Conservation (phyloP, 2,888 invertebrate species). For the Melanophora roralis region DNA sequence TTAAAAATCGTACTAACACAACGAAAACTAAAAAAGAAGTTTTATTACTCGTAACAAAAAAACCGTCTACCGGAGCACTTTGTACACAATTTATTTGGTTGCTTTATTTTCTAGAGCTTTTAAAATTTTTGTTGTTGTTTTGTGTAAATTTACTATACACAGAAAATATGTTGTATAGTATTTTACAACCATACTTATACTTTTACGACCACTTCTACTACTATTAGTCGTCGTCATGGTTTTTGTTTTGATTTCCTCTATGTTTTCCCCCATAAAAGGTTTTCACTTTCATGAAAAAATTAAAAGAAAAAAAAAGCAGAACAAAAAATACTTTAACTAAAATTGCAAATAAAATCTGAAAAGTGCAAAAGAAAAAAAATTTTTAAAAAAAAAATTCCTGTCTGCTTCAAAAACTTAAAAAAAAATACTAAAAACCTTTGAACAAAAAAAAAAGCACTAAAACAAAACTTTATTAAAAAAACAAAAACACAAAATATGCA, state of each 20-base stretch:
- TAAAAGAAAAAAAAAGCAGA: constrained; percentile 51
- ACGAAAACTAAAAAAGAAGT: constrained; percentile 9
- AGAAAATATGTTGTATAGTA: constrained; percentile 24
- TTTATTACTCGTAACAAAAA: constrained; percentile 40
- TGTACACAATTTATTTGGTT: neutral
- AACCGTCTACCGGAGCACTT: constrained; percentile 33
- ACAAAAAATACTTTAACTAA: constrained; percentile 35
- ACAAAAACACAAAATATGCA: constrained; percentile 30
- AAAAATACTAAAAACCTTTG: constrained; percentile 42
- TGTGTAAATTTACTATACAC: constrained; percentile 18
- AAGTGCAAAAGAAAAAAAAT: constrained; percentile 15
- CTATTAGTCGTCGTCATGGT: constrained; percentile 42
- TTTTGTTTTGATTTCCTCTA: constrained; percentile 48
- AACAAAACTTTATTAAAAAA: constrained; percentile 46
- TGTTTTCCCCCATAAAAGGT: constrained; percentile 26
- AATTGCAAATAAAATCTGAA: constrained; percentile 30
- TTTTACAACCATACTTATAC: neutral
- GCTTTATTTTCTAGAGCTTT: neutral
- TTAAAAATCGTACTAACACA: no score
- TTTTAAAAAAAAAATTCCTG: neutral
- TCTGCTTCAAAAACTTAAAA: constrained; percentile 40
- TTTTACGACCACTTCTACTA: neutral
- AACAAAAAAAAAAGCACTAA: constrained; percentile 33
- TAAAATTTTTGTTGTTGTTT: constrained; percentile 6
- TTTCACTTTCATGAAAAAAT: constrained; percentile 68